Conservation (phyloP, 1,140 invertebrate genomes). For the Galendromus occidentalis region DNA sequence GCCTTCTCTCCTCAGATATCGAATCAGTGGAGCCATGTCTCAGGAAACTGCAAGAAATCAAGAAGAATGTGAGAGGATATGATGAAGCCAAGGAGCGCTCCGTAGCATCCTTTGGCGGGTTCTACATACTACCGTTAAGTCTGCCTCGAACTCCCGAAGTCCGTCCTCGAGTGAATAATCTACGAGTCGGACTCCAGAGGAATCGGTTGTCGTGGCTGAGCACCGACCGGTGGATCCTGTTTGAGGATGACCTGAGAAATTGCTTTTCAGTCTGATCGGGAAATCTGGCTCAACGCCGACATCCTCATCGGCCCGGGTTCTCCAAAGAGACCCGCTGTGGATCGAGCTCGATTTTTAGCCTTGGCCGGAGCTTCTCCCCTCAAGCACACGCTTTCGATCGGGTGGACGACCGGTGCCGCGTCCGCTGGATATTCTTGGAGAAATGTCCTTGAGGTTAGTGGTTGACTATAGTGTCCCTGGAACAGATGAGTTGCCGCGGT, state of each 20-base stretch:
- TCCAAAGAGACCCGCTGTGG: not conserved
- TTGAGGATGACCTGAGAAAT: not conserved
- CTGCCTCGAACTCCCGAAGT: no score
- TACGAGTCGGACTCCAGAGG: no score
- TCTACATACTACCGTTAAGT: no score
- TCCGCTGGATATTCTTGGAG: not conserved
- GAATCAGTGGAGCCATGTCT: not conserved
- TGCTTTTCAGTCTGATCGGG: not conserved
- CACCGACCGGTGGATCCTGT: not conserved
- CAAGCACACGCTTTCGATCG: not conserved
- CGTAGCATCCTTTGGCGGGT: no score
- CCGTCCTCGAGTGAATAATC: no score
- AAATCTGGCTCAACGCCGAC: conserved; percentile 5
- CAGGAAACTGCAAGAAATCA: not conserved
- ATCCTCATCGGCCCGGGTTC: not conserved
- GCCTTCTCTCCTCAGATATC: not conserved
- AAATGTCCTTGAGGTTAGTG: not conserved
- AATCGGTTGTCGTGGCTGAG: no score
- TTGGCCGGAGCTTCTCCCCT: not conserved
- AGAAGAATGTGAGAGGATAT: no score
- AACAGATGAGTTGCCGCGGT: not conserved
- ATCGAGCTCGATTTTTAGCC: not conserved
- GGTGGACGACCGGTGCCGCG: not conserved
- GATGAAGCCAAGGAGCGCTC: no score
- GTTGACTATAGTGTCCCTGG: not conserved